These are phyloP conservation scores for Wasmannia auropunctata DNA, from an alignment of 1,140 invertebrate species.

Conservation along the genomic window DNA sequence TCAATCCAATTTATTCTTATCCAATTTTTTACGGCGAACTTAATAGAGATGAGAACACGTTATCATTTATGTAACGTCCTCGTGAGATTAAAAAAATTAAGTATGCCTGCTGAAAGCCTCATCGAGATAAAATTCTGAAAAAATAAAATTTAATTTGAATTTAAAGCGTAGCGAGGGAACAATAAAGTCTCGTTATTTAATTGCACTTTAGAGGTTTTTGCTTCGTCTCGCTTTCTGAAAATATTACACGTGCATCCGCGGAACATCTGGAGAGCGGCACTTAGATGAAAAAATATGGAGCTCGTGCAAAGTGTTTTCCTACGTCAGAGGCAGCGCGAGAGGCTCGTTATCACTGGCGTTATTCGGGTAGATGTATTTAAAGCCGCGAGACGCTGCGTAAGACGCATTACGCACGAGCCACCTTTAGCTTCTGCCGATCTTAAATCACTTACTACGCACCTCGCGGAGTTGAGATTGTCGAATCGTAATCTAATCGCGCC, in stretches of 20 bases:
- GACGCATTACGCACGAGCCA: conserved; percentile 41
- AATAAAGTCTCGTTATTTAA: conserved; percentile 11
- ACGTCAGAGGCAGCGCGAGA: conserved; percentile 58
- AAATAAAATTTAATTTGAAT: neutral
- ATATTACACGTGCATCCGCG: neutral
- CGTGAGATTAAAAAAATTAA: neutral
- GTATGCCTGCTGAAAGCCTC: neutral
- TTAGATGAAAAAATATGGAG: conserved; percentile 60
- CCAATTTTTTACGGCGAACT: too few species aligned
- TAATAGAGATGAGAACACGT: neutral
- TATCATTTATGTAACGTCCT: neutral
- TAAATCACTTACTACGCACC: conserved; percentile 30
- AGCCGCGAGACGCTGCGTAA: conserved; percentile 40
- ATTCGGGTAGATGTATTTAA: conserved; percentile 47
- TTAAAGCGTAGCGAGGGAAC: neutral
- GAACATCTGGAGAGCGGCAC: conserved; percentile 47
- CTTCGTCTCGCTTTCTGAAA: neutral
- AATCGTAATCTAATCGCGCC: conserved; percentile 9
- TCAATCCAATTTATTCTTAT: neutral
- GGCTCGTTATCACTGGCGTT: conserved; percentile 53
- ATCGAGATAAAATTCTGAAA: neutral
- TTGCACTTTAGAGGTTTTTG: neutral
- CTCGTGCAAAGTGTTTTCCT: conserved; percentile 54
- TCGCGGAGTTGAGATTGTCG: conserved; percentile 9
- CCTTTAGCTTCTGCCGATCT: conserved; percentile 45